Evolutionary conservation across 92 coral and sea anemone genomes (phyloP).

Genomic region (Pocillopora meandrina): DNA sequence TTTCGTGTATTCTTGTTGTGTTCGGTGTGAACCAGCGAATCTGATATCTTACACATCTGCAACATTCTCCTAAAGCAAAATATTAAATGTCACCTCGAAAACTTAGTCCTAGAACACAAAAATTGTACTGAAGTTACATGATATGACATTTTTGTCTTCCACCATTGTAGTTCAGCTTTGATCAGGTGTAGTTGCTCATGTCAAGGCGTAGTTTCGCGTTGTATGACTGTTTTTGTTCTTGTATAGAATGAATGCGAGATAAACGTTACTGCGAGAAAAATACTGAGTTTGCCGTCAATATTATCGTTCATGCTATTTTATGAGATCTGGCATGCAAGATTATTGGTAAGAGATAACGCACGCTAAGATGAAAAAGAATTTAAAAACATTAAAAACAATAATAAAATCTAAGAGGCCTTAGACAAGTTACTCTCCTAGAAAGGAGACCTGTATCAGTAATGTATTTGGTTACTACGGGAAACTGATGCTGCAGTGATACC

Average conservation of each 20-base stretch:
- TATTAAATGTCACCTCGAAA: background rate
- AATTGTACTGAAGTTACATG: background rate
- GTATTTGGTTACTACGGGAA: too few species aligned
- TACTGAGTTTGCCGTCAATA: too few species aligned
- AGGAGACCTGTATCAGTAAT: too few species aligned
- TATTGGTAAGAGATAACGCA: too few species aligned
- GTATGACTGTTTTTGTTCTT: conserved; percentile 8
- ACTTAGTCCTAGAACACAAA: conserved; percentile 1
- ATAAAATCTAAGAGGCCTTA: too few species aligned
- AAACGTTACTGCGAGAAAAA: background rate
- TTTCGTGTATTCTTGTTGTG: background rate
- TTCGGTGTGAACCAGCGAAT: background rate
- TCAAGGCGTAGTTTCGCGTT: background rate
- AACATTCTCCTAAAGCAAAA: background rate
- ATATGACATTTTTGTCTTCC: conserved; percentile 4
- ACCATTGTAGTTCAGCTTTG: background rate
- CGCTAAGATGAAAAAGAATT: too few species aligned
- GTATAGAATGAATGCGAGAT: background rate
- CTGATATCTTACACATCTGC: background rate
- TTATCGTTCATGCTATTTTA: too few species aligned
- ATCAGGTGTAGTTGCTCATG: conserved; percentile 24
- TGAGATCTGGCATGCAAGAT: too few species aligned
- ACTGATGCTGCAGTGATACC: too few species aligned
- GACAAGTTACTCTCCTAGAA: too few species aligned
- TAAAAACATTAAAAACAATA: too few species aligned